These are phyloP conservation scores for Drosophila lacicola DNA, from an alignment of 2,888 invertebrate genomes.

Conservation along the genomic window DNA sequence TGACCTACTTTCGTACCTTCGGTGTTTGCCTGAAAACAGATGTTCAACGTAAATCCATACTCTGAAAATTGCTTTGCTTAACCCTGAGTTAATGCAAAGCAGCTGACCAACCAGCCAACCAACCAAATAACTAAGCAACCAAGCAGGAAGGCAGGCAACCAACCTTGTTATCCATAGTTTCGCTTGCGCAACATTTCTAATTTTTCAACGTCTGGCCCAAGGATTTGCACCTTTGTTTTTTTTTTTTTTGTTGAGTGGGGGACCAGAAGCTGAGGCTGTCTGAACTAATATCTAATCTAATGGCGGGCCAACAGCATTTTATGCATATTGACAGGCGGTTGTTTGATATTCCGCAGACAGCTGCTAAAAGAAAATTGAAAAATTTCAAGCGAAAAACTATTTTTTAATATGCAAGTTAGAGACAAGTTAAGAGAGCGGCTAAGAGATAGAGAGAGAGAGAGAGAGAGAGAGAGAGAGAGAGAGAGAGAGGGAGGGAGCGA, in stretches of 20 bases:
- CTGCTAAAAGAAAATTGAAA: slow-evolving; percentile 53
- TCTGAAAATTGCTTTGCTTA: slow-evolving; percentile 47
- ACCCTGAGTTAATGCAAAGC: slow-evolving; percentile 70
- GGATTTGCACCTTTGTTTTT: slow-evolving; percentile 57
- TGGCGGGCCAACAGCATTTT: slow-evolving; percentile 67
- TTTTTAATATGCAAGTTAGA: slow-evolving; percentile 71
- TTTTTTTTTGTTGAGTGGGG: slow-evolving; percentile 4
- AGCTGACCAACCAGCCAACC: slow-evolving; percentile 51
- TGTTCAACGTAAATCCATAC: slow-evolving; percentile 47
- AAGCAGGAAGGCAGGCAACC: slow-evolving; percentile 9
- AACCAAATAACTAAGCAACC: slow-evolving; percentile 15
- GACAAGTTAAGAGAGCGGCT: neutral
- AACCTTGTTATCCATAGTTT: slow-evolving; percentile 45
- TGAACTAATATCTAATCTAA: slow-evolving; percentile 72
- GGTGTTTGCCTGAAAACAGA: slow-evolving; percentile 42
- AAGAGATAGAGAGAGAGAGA: too few species aligned
- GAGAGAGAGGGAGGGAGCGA: neutral
- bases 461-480: slow-evolving; percentile 2
- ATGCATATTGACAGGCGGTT: slow-evolving; percentile 73
- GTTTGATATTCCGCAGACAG: slow-evolving; percentile 73
- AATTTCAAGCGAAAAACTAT: slow-evolving; percentile 54
- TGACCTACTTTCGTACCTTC: slow-evolving; percentile 38
- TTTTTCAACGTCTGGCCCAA: slow-evolving; percentile 69
- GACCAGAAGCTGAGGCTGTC: slow-evolving; percentile 51
- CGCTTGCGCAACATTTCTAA: slow-evolving; percentile 72